phyloP scores from a whole-genome alignment of 2,888 invertebrate species.

The Apamea sordens region DNA sequence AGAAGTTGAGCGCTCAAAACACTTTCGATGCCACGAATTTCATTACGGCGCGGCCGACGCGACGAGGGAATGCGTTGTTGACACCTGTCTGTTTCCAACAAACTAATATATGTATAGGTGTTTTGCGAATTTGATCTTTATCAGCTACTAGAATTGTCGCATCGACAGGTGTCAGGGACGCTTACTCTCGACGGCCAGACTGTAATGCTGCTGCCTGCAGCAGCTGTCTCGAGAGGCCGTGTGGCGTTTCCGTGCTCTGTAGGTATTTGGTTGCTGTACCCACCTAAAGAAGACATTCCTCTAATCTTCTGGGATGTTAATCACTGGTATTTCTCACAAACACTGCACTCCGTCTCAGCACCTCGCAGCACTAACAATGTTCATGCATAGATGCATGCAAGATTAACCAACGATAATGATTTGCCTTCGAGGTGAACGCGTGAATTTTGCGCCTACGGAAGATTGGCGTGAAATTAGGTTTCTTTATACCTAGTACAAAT shows the following conservation, averaged over 20 bases:
- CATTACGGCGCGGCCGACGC: not conserved
- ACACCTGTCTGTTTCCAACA: not conserved
- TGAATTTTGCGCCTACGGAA: not conserved
- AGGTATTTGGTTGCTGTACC: not conserved
- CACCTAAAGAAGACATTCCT: not conserved
- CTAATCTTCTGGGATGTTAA: not conserved
- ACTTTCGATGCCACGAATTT: not conserved
- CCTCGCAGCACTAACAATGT: not conserved
- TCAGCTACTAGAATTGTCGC: not conserved
- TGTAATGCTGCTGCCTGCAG: not conserved
- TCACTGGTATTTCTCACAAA: slow-evolving; percentile 6
- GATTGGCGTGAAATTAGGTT: slow-evolving; percentile 25
- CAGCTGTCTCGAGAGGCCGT: not conserved
- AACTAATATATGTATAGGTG: not conserved
- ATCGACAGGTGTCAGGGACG: not conserved
- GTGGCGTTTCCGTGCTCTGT: no score
- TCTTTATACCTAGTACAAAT: not conserved
- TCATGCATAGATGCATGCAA: not conserved
- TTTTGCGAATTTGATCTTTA: not conserved
- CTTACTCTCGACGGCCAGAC: not conserved
- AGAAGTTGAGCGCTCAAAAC: not conserved
- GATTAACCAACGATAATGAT: not conserved
- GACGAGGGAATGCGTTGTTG: not conserved
- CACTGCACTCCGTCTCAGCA: not conserved
- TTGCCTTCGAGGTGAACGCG: not conserved